Base-by-base conservation (phyloP, 2,113 vertebrate genomes). In the Hepsetus odoe region DNA sequence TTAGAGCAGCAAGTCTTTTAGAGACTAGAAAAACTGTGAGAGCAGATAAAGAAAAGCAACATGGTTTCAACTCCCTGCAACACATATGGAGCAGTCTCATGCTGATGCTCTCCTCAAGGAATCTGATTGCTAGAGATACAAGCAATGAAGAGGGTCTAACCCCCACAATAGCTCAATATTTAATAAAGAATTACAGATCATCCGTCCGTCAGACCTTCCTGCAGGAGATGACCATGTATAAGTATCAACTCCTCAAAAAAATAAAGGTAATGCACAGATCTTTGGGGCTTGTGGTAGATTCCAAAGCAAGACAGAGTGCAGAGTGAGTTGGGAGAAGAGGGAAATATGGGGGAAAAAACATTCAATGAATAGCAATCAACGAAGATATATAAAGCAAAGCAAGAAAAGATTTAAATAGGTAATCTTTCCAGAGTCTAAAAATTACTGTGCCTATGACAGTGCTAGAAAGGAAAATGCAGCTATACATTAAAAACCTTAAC, bases 1-100 rank as follows among this genome's bases (percentile, higher is more conserved):
- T 22, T 56, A 62, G 76, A 79, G 76, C 67, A 79, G 76, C 56
- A 79, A 40, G 56, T 38, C 51, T 38, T 38, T 33, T 28, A 51
- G 28, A 51, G 68, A 55, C 28, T 22, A n/a, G 30, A 72, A 55
- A 71, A 55, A 56, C 32, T 35, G 69, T 72, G 49, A 20, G 20
- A 72, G 2, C 2, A 20, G 55, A 22, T 32, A 71, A 18, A 35
- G 49, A 53, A 20, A 32, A 33, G 33, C 7, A 51, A 67, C 16
- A 22, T 5, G 20, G 49, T 51, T 5, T 18, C 30, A 62, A 38
- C 61, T 64, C 61, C 18, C 32, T 35, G 32, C 66, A 28, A n/a
- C 42, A 16, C 14, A 9, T 55, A 38, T 11, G 28, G 5, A 46
- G 68, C 32, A 64, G 68, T 56, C n/a, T 71, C 55, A 16, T 6